Conservation (phyloP, 2,113 vertebrate species). For the Malaclemys terrapin region DNA sequence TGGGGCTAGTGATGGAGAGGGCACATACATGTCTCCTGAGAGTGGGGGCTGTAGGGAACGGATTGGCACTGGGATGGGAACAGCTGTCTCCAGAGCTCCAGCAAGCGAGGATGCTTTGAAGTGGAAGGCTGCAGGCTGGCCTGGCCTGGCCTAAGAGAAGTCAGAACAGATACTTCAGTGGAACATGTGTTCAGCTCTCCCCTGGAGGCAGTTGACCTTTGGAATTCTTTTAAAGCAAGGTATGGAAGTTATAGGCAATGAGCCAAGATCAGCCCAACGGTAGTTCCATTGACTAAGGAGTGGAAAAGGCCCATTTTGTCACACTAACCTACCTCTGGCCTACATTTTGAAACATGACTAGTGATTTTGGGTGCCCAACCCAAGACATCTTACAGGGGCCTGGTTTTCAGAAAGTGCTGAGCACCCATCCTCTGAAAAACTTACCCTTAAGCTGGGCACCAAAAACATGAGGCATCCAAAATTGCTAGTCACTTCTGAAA, state of each 20-base stretch:
- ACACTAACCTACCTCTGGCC: not conserved
- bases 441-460: not conserved
- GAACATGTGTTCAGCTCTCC: not conserved
- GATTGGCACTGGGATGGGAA: rapidly evolving
- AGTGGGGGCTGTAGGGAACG: not conserved
- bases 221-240: not conserved
- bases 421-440: rapidly evolving
- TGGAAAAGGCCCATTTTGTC: rapidly evolving
- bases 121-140: not conserved
- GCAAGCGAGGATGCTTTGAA: not conserved
- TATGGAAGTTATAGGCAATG: not conserved
- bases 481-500: not conserved
- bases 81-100: not conserved
- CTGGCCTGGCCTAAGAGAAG: not conserved
- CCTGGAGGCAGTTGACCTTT: rapidly evolving
- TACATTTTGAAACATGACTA: rapidly evolving
- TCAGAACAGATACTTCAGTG: rapidly evolving
- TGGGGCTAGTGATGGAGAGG: rapidly evolving
- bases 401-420: not conserved
- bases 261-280: not conserved
- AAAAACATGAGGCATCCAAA: not conserved
- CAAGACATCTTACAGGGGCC: not conserved
- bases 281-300: not conserved
- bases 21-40: not conserved
- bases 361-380: not conserved